These are phyloP conservation scores for Tanypteryx hageni DNA, from an alignment of 2,888 invertebrate species.

Conservation along the genomic window DNA sequence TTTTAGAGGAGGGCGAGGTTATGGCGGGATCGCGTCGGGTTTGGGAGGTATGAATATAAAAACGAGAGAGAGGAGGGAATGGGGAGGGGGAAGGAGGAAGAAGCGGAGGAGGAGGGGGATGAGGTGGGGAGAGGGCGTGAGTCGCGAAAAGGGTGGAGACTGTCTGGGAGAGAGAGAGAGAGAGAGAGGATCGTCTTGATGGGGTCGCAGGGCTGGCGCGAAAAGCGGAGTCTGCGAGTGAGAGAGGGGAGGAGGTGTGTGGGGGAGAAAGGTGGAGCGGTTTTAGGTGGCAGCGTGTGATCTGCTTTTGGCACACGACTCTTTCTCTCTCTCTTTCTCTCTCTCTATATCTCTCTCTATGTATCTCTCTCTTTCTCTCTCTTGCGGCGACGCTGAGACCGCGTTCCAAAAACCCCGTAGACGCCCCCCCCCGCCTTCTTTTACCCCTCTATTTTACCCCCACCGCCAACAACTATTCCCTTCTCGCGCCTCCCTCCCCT, in stretches of 20 bases:
- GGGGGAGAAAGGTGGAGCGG: no score
- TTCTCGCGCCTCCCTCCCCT: no score
- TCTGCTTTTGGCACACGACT: conserved; percentile 32
- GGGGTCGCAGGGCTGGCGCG: background rate
- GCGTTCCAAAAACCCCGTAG: conserved; percentile 23
- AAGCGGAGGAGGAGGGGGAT: no score
- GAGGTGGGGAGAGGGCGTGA: background rate
- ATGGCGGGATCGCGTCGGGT: no score
- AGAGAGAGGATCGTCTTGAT: background rate
- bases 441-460: background rate
- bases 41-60: no score
- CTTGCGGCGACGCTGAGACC: background rate
- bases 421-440: background rate
- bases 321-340: no score
- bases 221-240: no score
- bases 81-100: no score
- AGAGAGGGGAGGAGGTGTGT: no score
- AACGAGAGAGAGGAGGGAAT: no score
- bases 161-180: conserved; percentile 21
- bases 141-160: conserved; percentile 29
- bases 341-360: no score
- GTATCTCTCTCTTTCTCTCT: background rate
- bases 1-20: no score
- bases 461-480: background rate
- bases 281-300: background rate